phyloP scores from a whole-genome alignment of 1,140 invertebrate species.

The Drosophila setifemur region DNA sequence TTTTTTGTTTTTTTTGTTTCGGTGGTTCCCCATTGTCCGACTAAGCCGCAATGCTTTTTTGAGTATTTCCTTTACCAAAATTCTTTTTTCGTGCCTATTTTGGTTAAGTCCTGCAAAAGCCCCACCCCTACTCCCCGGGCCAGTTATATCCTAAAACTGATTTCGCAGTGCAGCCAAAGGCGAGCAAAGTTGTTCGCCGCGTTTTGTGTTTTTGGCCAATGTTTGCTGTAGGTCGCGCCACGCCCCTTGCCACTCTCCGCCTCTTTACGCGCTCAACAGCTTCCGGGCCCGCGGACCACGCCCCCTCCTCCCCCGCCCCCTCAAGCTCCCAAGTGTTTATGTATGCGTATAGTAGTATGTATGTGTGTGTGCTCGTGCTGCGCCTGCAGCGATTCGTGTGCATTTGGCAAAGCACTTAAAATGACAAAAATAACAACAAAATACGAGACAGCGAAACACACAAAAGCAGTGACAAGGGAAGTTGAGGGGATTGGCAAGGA shows the following conservation, averaged over 20 bases:
- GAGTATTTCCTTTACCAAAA: conserved; percentile 42
- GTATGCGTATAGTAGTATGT: too few species aligned
- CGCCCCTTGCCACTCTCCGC: neutral
- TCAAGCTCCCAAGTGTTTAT: conserved; percentile 23
- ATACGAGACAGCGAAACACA: conserved; percentile 30
- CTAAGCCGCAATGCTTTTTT: conserved; percentile 53
- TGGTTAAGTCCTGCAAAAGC: neutral
- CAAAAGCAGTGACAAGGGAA: conserved; percentile 14
- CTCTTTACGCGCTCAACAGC: conserved; percentile 55
- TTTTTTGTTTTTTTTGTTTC: neutral
- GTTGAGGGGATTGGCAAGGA: neutral
- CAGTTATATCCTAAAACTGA: conserved; percentile 40
- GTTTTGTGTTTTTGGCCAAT: conserved; percentile 54
- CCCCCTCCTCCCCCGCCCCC: neutral
- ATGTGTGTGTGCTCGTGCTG: conserved; percentile 26
- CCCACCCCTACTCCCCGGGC: conserved; percentile 11
- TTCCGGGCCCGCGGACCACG: conserved; percentile 38
- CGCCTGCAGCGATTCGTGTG: conserved; percentile 58
- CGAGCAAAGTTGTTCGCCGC: conserved; percentile 42
- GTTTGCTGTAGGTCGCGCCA: conserved; percentile 52
- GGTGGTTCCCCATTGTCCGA: neutral
- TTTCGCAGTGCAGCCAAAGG: conserved; percentile 56
- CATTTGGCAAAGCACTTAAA: conserved; percentile 65
- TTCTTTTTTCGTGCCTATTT: conserved; percentile 19
- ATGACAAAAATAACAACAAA: conserved; percentile 62